Evolutionary conservation across 2,113 vertebrate genomes (phyloP).

Genomic region (Chunga burmeisteri): DNA sequence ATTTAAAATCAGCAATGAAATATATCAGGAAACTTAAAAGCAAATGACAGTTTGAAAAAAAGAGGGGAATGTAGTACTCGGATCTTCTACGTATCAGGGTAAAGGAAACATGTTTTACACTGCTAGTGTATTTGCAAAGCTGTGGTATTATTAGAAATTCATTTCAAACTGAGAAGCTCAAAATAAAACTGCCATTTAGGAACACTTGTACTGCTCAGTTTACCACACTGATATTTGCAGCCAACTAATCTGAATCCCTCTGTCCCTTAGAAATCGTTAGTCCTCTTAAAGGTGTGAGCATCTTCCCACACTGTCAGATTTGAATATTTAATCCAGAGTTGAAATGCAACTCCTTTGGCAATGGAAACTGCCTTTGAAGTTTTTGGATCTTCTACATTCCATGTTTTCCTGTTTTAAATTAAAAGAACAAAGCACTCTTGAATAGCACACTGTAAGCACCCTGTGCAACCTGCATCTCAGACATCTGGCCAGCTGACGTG

Average conservation of each 20-base stretch:
- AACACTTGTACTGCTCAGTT: background rate
- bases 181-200: conserved; percentile 12
- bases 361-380: conserved; percentile 42
- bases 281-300: background rate
- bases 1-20: background rate
- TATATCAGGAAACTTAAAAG: background rate
- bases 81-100: background rate
- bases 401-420: background rate
- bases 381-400: background rate
- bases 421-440: background rate
- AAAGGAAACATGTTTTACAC: background rate
- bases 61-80: background rate
- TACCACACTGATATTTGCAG: background rate
- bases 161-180: background rate
- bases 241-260: background rate
- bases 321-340: conserved; percentile 33
- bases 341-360: conserved; percentile 32
- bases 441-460: background rate
- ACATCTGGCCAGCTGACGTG: background rate
- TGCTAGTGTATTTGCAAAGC: background rate
- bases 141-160: background rate
- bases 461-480: background rate
- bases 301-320: conserved; percentile 27
- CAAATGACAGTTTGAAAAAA: background rate
- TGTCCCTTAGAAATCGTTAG: background rate